Base-by-base conservation (phyloP, 2,888 invertebrate genomes). In the Leucozona laternaria region DNA sequence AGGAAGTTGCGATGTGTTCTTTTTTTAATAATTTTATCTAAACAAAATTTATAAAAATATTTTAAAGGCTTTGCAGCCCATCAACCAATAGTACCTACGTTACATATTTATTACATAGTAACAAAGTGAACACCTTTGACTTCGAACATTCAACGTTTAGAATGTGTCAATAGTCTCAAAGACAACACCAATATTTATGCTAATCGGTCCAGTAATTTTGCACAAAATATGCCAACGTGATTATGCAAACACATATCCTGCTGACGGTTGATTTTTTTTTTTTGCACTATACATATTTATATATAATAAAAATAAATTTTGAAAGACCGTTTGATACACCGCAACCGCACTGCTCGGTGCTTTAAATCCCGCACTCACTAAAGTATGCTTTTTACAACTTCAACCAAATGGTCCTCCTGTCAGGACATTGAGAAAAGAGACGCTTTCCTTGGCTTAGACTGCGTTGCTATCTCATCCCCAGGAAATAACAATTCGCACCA, bases 131-230 rank as follows among this genome's bases (percentile, higher is more conserved):
- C 83, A 83, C 79, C 79, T 83, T 62, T 73, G 22, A 53, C 50
- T 68, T 53, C 13, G 5, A 48, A 15, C 5, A 28, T 57, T 28
- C 17, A 22, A 37, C n/a, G 2, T n/a, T 37, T 62, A 70, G 72
- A 60, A 77, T 80, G 68, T 76, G 72, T 72, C 72, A 72, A 73
- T 71, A 71, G 53, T 40, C 45, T 62, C 58, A 60, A 57, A 37
- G 71, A 86, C 77, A 86, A 70, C 64, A 82, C 71, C 82, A 75
- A 86, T 82, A 86, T 82, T 75, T 86, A 86, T 86, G 86, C 78
- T 75, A 86, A 86, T 86, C 86, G 81, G 31, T 31, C 1, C 43
- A 66, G 70, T 13, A 82, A 82, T 82, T 75, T 68, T 62, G 75
- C 75, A 64, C 31, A 70, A 70, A 75, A 78, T 82, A 86, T 82